Evolutionary conservation across 2,797 vertebrate species (phyloP), one percentile per base, ranked within the genome.

Genomic region (Melanotaenia trifasciata): DNA sequence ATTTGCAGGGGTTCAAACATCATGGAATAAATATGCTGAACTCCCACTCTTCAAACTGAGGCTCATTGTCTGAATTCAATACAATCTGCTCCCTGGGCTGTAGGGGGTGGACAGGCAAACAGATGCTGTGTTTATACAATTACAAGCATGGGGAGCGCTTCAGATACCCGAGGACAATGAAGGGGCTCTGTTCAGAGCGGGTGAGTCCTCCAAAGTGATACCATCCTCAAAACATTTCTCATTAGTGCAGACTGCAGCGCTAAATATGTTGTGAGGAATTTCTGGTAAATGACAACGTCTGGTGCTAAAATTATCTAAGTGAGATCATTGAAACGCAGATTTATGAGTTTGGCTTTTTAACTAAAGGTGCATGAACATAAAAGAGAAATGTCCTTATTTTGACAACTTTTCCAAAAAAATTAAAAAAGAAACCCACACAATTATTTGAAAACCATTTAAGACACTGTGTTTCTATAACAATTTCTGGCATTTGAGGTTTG

Each of bases 101-200:
- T 43, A 76, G 89, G 89, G 87, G 92, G 90, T 76, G 88, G 90
- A 87, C 60, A 62, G 88, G 76, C 86, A 90, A 90, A 92, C 87
- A 85, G 83, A 93, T 87, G 87, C 88, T 58, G 83, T 94, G 93
- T 94, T 94, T 94, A 94, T 93, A 92, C 90, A 93, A 95, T 95
- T 93, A 94, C 85, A 81, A 80, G 80, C 78, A 81, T 26, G 72
- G 87, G 83, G 87, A 89, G 90, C 81, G 81, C 87, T 89, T 83
- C 62, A 63, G 78, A 73, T 84, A 76, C 32, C 67, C 16, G 58
- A 50, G 80, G 88, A 95, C 92, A 94, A 94, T 84, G 84, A 72
- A 81, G 73, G 72, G 80, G 76, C 93, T 94, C 89, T 95, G 92
- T 94, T 84, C 87, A 51, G 79, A 84, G 57, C 78, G 64, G 74